Evolutionary conservation across 2,888 invertebrate species (phyloP), one percentile per base, ranked within the genome.

Genomic region (Poecilobothrus nobilitatus): DNA sequence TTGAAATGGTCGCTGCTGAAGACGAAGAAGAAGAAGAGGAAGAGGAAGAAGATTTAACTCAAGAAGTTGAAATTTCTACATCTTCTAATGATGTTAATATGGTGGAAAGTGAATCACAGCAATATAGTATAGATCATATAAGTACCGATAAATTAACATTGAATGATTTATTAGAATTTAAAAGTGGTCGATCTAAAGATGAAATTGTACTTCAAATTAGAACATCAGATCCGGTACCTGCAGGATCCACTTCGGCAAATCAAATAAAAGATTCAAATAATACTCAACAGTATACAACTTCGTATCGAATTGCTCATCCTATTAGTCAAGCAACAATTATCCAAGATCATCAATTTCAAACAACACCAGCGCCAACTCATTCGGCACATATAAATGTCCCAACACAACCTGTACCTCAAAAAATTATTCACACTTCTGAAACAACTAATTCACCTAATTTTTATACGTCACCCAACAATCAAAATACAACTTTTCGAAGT

Each of bases 141-240:
- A 81, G 81, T 66, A 76, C 80, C 2, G 81, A 81, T 3, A 81
- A 81, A 68, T 71, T 81, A n/a, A 77, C 79, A 2, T 76, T 81
- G 18, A 80, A 75, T 70, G 81, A 81, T 75, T 74, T 81, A 72
- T 69, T 81, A 69, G 79, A 80, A 68, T 81, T 81, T 37, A 81
- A 80, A 71, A 68, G 44, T 18, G 18, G 37, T 37, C 20, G 41
- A 37, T 72, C 77, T 10, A 76, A 79, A 7, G 80, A 80, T 10
- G 80, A 80, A 72, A 79, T 80, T 37, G 80, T 80, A 20, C 72
- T 80, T 63, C 80, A 80, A 67, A 78, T 80, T 67, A 80, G 33
- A 80, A 73, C 80, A 80, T 74, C 78, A 79, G 10, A 37, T 76
- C 9, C 79, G 78, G 72, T 71, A 75, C 0, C 75, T n/a, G 34